These are phyloP conservation scores for Gastracanthus pulcherrimus DNA, from an alignment of 2,888 invertebrate species.

Conservation along the genomic window DNA sequence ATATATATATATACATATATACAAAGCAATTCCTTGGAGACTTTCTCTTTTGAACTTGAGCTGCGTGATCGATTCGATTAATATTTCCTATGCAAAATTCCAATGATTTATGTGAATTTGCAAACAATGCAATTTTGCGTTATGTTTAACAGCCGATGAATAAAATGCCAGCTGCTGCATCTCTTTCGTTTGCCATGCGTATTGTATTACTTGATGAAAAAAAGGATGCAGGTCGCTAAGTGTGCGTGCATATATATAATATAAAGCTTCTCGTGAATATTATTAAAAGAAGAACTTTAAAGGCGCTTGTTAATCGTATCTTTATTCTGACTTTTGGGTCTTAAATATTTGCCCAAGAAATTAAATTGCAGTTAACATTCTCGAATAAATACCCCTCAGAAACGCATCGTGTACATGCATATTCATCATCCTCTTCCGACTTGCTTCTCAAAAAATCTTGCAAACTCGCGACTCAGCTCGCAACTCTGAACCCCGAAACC, in stretches of 20 bases:
- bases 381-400: not conserved
- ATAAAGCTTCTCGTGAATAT: no score
- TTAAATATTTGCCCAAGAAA: not conserved
- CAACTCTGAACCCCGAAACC: not conserved
- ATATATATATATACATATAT: not conserved
- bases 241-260: no score
- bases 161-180: no score
- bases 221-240: not conserved
- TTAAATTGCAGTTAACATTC: not conserved
- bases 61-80: conserved; percentile 10
- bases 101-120: conserved; percentile 14
- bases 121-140: conserved; percentile 27
- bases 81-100: not conserved
- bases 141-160: no score
- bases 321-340: not conserved
- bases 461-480: not conserved
- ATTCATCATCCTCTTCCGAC: no score
- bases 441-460: no score
- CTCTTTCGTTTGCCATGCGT: not conserved
- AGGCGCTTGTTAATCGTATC: not conserved
- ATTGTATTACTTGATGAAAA: not conserved
- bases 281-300: not conserved
- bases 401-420: not conserved
- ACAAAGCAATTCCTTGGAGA: not conserved
- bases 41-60: conserved; percentile 50